Conservation (phyloP, 2,888 invertebrate genomes). For the Lydus trimaculatus region DNA sequence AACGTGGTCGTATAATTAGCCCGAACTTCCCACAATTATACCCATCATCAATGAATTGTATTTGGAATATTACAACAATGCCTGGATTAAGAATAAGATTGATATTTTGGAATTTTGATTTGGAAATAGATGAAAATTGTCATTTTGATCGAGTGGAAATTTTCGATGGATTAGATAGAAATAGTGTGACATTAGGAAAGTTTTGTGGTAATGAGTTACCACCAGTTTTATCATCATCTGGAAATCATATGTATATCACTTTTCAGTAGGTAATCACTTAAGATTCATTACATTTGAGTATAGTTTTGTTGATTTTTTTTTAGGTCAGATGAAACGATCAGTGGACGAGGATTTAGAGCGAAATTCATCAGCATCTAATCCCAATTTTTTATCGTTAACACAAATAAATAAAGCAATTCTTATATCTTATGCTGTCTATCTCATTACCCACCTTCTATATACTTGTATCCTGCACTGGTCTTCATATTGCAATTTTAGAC, state of each 20-base stretch:
- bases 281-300: not conserved
- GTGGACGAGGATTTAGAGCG: not conserved
- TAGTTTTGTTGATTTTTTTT: not conserved
- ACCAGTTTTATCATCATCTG: conserved; percentile 82
- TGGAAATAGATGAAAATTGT: conserved; percentile 88
- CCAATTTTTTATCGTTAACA: not conserved
- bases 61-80: conserved; percentile 95
- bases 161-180: conserved; percentile 89
- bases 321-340: not conserved
- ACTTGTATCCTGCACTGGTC: too few relatives aligned
- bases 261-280: conserved; percentile 61
- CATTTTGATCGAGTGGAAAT: conserved; percentile 93
- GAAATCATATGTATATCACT: conserved; percentile 90
- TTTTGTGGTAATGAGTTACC: conserved; percentile 93
- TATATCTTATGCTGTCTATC: too few relatives aligned
- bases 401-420: too few relatives aligned
- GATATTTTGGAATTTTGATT: conserved; percentile 89
- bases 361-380: not conserved
- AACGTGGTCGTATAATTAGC: conserved; percentile 82
- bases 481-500: too few relatives aligned
- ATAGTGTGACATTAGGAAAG: conserved; percentile 79
- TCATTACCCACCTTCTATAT: too few relatives aligned
- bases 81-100: conserved; percentile 95
- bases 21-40: conserved; percentile 95
- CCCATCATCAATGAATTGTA: conserved; percentile 90